Percentiles rank a stretch among this genome's conserved stretches.
Evolutionary conservation across 2,797 vertebrate genomes (phyloP).

Genomic region (Caiman crocodilus): DNA sequence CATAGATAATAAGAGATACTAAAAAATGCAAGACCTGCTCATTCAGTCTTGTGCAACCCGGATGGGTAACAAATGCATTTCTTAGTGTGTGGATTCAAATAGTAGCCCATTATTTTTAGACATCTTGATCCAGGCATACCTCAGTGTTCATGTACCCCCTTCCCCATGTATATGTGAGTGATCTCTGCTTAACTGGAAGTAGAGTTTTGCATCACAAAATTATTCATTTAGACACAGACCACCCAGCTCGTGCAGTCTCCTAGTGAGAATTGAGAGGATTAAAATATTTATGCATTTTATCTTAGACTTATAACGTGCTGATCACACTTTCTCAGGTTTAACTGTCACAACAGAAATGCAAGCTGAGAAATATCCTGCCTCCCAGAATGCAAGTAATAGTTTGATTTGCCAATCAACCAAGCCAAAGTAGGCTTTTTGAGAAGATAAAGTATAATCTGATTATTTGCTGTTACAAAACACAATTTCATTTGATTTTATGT

Average conservation of each 20-base stretch:
- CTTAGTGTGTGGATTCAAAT: too few relatives aligned
- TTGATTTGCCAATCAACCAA: not conserved
- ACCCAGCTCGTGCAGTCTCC: not conserved
- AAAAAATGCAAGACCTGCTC: not conserved
- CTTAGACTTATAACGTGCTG: not conserved
- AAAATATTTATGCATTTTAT: not conserved
- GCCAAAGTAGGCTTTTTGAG: not conserved
- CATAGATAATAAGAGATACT: not conserved
- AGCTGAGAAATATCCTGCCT: not conserved
- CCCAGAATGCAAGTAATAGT: not conserved
- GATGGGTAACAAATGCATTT: not conserved
- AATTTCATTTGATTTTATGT: not conserved
- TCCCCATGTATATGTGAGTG: not conserved
- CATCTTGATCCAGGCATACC: not conserved
- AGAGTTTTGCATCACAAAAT: not conserved
- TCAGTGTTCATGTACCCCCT: not conserved
- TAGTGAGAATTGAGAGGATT: accelerated
- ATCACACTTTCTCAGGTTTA: not conserved
- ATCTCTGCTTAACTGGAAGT: not conserved
- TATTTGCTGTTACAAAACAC: not conserved
- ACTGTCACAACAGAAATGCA: not conserved
- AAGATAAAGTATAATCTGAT: not conserved
- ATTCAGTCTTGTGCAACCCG: not conserved
- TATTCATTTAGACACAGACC: not conserved
- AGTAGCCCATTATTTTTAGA: not conserved